Evolutionary conservation across 2,113 vertebrate genomes (phyloP).

Genomic region (Micronisus gabar): DNA sequence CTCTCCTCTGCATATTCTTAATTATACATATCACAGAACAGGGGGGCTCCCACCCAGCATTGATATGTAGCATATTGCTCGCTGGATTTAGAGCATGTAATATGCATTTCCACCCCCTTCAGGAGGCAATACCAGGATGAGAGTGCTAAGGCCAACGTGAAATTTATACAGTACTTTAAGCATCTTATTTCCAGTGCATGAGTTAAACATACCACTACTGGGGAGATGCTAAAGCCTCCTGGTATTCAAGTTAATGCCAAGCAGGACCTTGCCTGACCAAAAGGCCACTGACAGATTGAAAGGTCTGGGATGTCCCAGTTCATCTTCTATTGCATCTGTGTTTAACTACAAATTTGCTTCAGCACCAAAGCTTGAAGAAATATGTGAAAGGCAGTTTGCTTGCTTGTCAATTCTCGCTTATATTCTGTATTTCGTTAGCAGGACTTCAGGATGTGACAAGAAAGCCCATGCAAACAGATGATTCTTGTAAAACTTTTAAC

Average conservation of each 20-base stretch:
- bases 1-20: slow-evolving; percentile 11
- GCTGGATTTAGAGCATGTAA: background rate
- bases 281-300: background rate
- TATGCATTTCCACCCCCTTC: background rate
- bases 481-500: background rate
- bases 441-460: background rate
- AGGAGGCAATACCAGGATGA: background rate
- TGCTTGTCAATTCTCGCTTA: background rate
- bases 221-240: background rate
- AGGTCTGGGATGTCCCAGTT: background rate
- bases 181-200: background rate
- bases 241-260: background rate
- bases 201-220: background rate
- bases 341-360: background rate
- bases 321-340: background rate
- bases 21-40: background rate
- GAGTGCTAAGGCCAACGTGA: background rate
- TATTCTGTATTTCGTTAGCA: background rate
- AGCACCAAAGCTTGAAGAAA: background rate
- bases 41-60: background rate
- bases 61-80: background rate
- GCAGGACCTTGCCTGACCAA: background rate
- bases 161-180: background rate
- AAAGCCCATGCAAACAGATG: background rate
- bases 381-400: background rate